Conservation (phyloP, 2,113 vertebrate genomes). For the Tychaedon coryphoeus region DNA sequence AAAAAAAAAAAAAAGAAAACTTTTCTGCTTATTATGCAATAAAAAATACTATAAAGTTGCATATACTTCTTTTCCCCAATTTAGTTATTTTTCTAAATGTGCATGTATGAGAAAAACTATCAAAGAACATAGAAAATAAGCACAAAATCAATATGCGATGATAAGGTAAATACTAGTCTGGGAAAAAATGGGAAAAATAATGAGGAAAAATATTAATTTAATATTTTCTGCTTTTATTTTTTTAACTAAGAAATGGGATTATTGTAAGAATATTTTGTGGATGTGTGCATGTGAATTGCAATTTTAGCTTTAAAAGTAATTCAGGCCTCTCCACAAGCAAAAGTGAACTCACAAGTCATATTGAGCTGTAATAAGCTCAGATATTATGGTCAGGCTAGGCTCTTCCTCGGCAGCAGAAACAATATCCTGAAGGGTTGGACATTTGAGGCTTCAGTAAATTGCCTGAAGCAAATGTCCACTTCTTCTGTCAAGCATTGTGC, state of each 20-base stretch:
- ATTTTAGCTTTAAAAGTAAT: neutral
- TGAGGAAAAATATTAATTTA: neutral
- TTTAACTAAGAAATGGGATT: neutral
- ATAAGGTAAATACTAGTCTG: neutral
- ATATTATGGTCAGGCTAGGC: neutral
- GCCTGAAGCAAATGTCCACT: accelerated
- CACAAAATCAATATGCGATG: neutral
- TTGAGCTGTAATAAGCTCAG: accelerated
- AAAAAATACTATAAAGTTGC: neutral
- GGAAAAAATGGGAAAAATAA: neutral
- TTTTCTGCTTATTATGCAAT: neutral
- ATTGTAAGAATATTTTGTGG: neutral
- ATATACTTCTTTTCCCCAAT: neutral
- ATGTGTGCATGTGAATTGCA: accelerated
- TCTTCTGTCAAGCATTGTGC: neutral
- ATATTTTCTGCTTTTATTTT: neutral
- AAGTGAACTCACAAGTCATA: neutral
- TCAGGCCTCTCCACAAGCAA: neutral
- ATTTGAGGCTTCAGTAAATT: neutral
- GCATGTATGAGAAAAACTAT: neutral
- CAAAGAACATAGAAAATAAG: neutral
- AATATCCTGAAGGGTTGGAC: neutral
- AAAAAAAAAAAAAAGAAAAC: neutral
- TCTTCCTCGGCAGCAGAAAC: neutral
- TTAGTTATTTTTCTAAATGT: neutral